phyloP scores from a whole-genome alignment of 1,140 invertebrate species.

The Tetragnatha versicolor region DNA sequence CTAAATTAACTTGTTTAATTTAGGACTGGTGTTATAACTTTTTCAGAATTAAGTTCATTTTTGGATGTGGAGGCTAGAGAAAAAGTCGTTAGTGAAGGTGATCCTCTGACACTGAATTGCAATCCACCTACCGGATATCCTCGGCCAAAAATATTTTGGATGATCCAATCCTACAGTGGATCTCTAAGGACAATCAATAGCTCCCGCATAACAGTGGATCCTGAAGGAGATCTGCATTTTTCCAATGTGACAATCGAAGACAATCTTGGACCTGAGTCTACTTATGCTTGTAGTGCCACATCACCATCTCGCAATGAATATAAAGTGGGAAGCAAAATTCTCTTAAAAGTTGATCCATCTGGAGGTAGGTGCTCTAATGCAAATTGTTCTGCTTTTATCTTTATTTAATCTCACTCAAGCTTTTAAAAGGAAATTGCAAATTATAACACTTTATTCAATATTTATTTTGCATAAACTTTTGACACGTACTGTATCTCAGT shows the following conservation, averaged over 20 bases:
- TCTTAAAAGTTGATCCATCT: conserved; percentile 79
- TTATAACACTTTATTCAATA: too few relatives aligned
- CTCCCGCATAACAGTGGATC: conserved; percentile 90
- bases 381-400: background rate
- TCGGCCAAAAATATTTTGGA: conserved; percentile 92
- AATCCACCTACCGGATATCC: conserved; percentile 93
- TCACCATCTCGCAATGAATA: conserved; percentile 77
- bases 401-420: background rate
- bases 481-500: too few relatives aligned
- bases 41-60: conserved; percentile 83
- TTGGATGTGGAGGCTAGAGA: conserved; percentile 71
- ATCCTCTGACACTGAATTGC: conserved; percentile 85
- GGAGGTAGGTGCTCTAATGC: conserved; percentile 65
- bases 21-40: background rate
- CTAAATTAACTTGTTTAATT: background rate
- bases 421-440: too few relatives aligned
- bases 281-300: conserved; percentile 88
- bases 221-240: conserved; percentile 93
- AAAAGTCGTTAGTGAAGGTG: conserved; percentile 77
- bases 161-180: conserved; percentile 76
- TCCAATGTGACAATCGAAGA: conserved; percentile 88
- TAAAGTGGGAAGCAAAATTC: conserved; percentile 82
- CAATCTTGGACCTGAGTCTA: conserved; percentile 75
- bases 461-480: too few relatives aligned
- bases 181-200: conserved; percentile 84